Evolutionary conservation across 2,888 invertebrate species (phyloP), one percentile per base, ranked within the genome.

Genomic region (Stegana nigrithorax): DNA sequence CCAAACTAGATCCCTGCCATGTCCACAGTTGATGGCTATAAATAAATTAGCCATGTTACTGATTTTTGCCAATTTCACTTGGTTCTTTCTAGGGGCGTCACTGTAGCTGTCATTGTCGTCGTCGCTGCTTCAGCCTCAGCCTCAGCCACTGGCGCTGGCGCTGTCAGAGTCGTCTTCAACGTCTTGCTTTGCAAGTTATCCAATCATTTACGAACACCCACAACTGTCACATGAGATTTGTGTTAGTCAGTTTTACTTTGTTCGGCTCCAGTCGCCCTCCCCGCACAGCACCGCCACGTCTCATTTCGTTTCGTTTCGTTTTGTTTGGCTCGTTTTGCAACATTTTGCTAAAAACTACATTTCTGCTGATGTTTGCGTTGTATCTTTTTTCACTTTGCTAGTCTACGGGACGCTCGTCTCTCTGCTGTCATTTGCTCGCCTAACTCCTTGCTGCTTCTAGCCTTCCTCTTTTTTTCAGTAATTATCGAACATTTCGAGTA

Each of bases 341-440:
- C 32, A n/a, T 55, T 39, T 36, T 36, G 19, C 21, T 21, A 21
- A 55, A 47, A 55, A 55, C 53, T 55, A 55, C 32, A 75, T 78
- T 76, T 76, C 71, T 75, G 75, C 78, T 76, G 75, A 76, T 78
- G 75, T 68, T 63, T 66, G 72, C 75, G 72, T 71, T 72, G 53
- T 55, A 32, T 36, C 8, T 50, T 50, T 42, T 50, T 50, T 50
- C 50, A 25, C 50, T 50, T 50, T 50, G 50, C n/a, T 12, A 50
- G 50, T 23, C 50, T 14, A 50, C 25, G n/a, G n/a, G n/a, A n/a
- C n/a, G n/a, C n/a, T n/a, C 14, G 17, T 14, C 4, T 39, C 17
- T 32, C 32, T 32, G 32, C 8, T 39, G 17, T 29, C 29, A 29
- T 29, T 29, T n/a, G n/a, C 29, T 29, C 29, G 29, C 10, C 10